Percentiles rank a stretch among this genome's conserved stretches.
phyloP scores from a whole-genome alignment of 2,888 invertebrate species.

The Phlogophora meticulosa region DNA sequence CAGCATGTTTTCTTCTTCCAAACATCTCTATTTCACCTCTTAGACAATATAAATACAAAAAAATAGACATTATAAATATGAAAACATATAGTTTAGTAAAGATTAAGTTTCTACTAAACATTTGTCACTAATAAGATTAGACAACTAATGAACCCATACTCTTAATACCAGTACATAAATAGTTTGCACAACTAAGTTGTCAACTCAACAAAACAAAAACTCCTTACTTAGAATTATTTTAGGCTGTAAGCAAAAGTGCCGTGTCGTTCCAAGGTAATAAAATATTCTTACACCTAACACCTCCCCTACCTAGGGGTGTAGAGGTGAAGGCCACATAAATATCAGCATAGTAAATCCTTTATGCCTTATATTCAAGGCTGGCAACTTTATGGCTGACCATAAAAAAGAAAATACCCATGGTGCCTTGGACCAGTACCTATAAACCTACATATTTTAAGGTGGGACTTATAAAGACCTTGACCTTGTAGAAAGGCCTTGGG shows the following conservation, averaged over 20 bases:
- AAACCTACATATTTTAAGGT: slow-evolving; percentile 27
- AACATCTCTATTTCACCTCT: too few species aligned
- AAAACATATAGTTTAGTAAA: too few species aligned
- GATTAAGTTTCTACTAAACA: too few species aligned
- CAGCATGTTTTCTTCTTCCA: too few species aligned
- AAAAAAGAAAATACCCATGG: slow-evolving; percentile 34
- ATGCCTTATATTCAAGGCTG: slow-evolving; percentile 52
- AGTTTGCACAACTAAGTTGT: neutral
- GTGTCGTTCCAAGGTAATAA: slow-evolving; percentile 32
- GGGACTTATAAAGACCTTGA: slow-evolving; percentile 12
- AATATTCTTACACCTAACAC: slow-evolving; percentile 47
- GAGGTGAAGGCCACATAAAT: slow-evolving; percentile 56
- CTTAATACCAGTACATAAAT: too few species aligned
- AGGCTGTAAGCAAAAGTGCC: slow-evolving; percentile 27
- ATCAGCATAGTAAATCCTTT: slow-evolving; percentile 52
- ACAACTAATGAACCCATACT: too few species aligned
- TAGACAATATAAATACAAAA: too few species aligned
- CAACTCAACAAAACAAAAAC: neutral
- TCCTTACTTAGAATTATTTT: neutral
- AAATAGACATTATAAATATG: too few species aligned
- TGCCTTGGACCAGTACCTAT: slow-evolving; percentile 2
- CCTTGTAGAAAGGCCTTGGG: neutral
- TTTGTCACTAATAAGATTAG: too few species aligned
- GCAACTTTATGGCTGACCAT: slow-evolving; percentile 47
- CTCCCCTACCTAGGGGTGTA: slow-evolving; percentile 33